Evolutionary conservation across 2,888 invertebrate species (phyloP).

Genomic region (Minunthozetes semirufus): DNA sequence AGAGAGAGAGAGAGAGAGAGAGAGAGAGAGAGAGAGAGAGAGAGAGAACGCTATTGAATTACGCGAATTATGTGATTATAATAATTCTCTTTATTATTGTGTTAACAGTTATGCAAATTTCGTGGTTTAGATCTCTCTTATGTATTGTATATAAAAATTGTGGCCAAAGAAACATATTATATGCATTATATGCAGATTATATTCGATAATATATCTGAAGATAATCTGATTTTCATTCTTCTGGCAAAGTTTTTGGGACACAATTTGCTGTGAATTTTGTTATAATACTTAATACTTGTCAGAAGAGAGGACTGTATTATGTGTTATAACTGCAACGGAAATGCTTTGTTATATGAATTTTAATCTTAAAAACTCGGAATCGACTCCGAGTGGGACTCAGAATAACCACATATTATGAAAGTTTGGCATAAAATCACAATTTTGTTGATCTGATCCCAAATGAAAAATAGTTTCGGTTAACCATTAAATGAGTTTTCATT

Average conservation of each 20-base stretch:
- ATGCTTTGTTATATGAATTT: background rate
- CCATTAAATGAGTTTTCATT: too few relatives aligned
- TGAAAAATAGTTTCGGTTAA: background rate
- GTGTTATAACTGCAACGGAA: conserved; percentile 16
- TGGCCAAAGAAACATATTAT: background rate
- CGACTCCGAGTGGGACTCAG: background rate
- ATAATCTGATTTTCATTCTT: conserved; percentile 10
- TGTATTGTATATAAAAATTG: background rate
- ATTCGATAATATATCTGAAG: background rate
- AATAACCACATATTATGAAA: background rate
- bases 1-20: conserved; percentile 14
- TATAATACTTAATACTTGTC: background rate
- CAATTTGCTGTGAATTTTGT: background rate
- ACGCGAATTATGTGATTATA: conserved; percentile 2
- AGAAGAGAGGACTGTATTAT: background rate
- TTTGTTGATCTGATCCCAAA: background rate
- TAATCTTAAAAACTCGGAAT: background rate
- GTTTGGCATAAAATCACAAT: conserved; percentile 16
- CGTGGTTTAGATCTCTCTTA: background rate
- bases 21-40: too few relatives aligned
- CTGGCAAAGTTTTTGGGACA: background rate
- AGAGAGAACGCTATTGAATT: background rate
- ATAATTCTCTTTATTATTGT: background rate
- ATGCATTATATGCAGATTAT: background rate
- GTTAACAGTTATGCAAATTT: conserved; percentile 24